Conservation (phyloP, 2,797 vertebrate species). For the Hyperoplus immaculatus region DNA sequence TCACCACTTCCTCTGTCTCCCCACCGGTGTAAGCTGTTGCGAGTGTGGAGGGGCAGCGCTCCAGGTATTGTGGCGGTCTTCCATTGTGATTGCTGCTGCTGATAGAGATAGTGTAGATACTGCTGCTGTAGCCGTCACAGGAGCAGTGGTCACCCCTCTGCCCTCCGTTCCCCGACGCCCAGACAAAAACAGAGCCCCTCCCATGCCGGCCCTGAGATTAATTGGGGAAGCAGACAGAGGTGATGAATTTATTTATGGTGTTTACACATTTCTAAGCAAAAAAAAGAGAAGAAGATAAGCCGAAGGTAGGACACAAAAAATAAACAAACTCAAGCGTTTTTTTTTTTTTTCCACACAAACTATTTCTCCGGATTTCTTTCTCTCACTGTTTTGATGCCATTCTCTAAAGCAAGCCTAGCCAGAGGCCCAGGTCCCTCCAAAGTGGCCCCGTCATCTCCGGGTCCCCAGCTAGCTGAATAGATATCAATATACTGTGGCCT, state of each 20-base stretch:
- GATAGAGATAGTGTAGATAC: slow-evolving; percentile 96
- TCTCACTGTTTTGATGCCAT: slow-evolving; percentile 85
- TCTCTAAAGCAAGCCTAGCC: slow-evolving; percentile 91
- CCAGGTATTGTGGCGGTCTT: slow-evolving; percentile 90
- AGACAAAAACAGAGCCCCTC: slow-evolving; percentile 94
- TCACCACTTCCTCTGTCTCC: slow-evolving; percentile 90
- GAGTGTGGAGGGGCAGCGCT: slow-evolving; percentile 93
- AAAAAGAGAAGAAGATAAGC: slow-evolving; percentile 29
- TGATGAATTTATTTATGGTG: slow-evolving; percentile 55
- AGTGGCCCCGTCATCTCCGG: slow-evolving; percentile 94
- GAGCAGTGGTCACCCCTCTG: slow-evolving; percentile 94
- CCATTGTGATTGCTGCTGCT: slow-evolving; percentile 89
- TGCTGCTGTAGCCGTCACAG: slow-evolving; percentile 95
- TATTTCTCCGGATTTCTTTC: not conserved
- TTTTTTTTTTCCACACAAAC: not conserved
- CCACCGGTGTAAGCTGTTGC: slow-evolving; percentile 91
- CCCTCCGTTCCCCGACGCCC: slow-evolving; percentile 96
- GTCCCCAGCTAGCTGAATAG: slow-evolving; percentile 96
- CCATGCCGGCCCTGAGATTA: slow-evolving; percentile 86
- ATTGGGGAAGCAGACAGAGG: slow-evolving; percentile 37
- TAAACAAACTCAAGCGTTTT: slow-evolving; percentile 1
- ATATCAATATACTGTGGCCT: slow-evolving; percentile 94
- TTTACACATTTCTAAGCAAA: slow-evolving; percentile 38
- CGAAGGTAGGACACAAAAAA: slow-evolving; percentile 36
- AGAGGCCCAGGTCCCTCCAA: slow-evolving; percentile 95